A percentile compares a stretch with the other conserved stretches of the same genome.
Evolutionary conservation across 2,797 vertebrate species (phyloP).

Genomic region (Corythornis leucogaster): DNA sequence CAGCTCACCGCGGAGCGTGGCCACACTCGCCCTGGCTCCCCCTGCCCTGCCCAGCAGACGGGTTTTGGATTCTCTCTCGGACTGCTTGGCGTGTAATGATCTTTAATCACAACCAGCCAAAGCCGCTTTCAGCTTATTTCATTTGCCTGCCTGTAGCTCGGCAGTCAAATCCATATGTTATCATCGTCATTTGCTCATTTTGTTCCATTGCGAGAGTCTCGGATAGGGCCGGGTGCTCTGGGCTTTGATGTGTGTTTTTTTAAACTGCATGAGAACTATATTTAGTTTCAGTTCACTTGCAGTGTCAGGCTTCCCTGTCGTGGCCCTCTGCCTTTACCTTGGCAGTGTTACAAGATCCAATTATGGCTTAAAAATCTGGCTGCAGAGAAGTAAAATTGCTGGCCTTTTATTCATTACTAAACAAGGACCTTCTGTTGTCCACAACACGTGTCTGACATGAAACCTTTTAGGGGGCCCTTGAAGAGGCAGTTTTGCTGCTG

Average conservation of each 20-base stretch:
- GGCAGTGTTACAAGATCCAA: conserved; percentile 77
- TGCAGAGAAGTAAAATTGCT: conserved; percentile 69
- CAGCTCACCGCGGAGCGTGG: not conserved
- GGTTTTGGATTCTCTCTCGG: not conserved
- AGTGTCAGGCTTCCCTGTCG: conserved; percentile 70
- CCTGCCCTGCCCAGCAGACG: not conserved
- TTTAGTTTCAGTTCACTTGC: conserved; percentile 77
- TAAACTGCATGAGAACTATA: conserved; percentile 70
- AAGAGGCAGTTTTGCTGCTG: conserved; percentile 30
- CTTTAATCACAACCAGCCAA: conserved; percentile 37
- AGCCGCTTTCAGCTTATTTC: not conserved
- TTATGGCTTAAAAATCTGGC: conserved; percentile 78
- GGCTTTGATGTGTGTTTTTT: conserved; percentile 69
- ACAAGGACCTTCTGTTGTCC: conserved; percentile 79
- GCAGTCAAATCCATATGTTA: conserved; percentile 15
- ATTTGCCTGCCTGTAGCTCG: not conserved
- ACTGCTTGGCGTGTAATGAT: not conserved
- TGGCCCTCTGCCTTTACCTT: conserved; percentile 74
- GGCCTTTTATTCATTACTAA: conserved; percentile 75
- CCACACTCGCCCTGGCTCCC: not conserved
- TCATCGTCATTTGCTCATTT: not conserved
- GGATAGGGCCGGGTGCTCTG: conserved; percentile 10
- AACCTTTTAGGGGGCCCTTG: conserved; percentile 40
- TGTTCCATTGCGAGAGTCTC: conserved; percentile 30
- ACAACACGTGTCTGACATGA: conserved; percentile 56